Conservation (phyloP, 2,113 vertebrate species). For the Eptesicus fuscus region DNA sequence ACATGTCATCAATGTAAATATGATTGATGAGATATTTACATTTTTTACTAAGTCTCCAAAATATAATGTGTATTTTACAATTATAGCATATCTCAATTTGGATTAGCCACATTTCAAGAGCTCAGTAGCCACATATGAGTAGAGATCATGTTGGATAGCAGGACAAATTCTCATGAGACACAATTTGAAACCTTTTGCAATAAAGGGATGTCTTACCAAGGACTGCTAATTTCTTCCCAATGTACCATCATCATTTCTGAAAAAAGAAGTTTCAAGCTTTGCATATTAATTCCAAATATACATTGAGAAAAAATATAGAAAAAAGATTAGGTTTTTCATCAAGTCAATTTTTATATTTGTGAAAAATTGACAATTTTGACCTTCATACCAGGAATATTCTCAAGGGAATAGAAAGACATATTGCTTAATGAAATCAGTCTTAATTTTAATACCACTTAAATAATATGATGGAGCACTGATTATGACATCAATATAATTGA, state of each 20-base stretch:
- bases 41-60: not conserved
- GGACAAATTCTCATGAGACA: not conserved
- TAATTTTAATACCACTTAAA: not conserved
- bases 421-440: not conserved
- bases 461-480: not conserved
- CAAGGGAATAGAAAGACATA: not conserved
- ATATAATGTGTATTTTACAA: not conserved
- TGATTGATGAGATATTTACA: not conserved
- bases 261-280: not conserved
- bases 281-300: not conserved
- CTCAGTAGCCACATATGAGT: not conserved
- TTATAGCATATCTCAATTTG: not conserved
- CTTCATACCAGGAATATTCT: not conserved
- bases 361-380: not conserved
- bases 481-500: not conserved
- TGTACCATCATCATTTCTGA: not conserved
- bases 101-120: not conserved
- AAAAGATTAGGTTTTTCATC: not conserved
- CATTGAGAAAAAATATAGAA: not conserved
- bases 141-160: not conserved
- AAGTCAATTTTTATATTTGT: not conserved
- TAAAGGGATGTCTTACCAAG: not conserved
- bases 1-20: not conserved
- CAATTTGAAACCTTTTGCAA: not conserved
- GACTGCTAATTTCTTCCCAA: not conserved